These are phyloP conservation scores for Eublepharis macularius DNA, from an alignment of 2,113 vertebrate genomes.

Conservation along the genomic window DNA sequence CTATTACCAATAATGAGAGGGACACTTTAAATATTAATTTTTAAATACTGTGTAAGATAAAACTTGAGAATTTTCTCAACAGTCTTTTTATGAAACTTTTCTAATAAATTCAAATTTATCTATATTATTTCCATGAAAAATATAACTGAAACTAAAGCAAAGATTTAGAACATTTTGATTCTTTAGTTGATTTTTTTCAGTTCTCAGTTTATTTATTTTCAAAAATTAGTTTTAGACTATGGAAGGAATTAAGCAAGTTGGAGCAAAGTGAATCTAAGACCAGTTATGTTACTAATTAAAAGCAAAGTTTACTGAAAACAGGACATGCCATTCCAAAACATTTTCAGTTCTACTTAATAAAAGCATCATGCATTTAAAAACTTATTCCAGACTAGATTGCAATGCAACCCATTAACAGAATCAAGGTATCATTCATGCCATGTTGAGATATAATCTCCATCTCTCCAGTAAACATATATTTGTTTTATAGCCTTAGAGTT, in stretches of 20 bases:
- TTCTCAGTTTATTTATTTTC: slow-evolving; percentile 6
- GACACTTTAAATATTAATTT: slow-evolving; percentile 41
- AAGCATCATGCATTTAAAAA: slow-evolving; percentile 3
- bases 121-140: background rate
- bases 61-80: slow-evolving; percentile 48
- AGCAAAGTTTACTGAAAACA: slow-evolving; percentile 1
- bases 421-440: slow-evolving; percentile 10
- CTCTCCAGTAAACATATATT: background rate
- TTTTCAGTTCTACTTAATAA: slow-evolving; percentile 27
- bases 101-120: slow-evolving; percentile 7
- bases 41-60: slow-evolving; percentile 32
- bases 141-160: background rate
- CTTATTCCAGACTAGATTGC: slow-evolving; percentile 17
- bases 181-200: background rate
- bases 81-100: slow-evolving; percentile 7
- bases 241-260: background rate
- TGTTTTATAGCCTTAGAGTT: slow-evolving; percentile 20
- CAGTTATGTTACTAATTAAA: slow-evolving; percentile 15
- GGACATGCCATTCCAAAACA: background rate
- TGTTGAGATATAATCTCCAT: slow-evolving; percentile 18
- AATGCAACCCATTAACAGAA: slow-evolving; percentile 24
- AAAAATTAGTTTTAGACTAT: background rate
- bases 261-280: background rate
- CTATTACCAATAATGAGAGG: slow-evolving; percentile 37
- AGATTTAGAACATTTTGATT: background rate